Conservation (phyloP, 2,888 invertebrate genomes). For the Adelphocoris suturalis region DNA sequence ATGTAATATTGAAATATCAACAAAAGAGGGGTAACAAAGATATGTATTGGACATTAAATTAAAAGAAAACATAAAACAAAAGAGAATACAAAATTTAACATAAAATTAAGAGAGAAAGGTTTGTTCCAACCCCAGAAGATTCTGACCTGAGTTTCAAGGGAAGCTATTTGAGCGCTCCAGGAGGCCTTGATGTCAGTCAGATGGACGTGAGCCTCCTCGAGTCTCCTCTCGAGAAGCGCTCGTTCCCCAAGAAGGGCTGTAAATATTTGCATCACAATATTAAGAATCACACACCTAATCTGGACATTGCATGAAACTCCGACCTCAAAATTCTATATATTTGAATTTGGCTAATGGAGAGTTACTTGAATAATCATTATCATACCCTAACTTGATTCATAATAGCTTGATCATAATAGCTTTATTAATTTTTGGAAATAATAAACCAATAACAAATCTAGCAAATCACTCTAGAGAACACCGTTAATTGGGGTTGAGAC, state of each 20-base stretch:
- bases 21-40: background rate
- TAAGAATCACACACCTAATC: background rate
- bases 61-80: background rate
- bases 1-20: background rate
- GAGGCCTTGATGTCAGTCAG: slow-evolving; percentile 93
- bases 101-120: background rate
- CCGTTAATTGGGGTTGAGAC: too few species aligned
- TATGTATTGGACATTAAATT: background rate
- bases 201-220: slow-evolving; percentile 92
- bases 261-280: slow-evolving; percentile 48
- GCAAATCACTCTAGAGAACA: too few species aligned
- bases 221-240: slow-evolving; percentile 85
- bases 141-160: slow-evolving; percentile 91
- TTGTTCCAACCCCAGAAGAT: background rate
- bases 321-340: too few species aligned
- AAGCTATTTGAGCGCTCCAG: slow-evolving; percentile 94
- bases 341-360: too few species aligned
- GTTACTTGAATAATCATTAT: too few species aligned
- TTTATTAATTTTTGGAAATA: too few species aligned
- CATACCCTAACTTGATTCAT: too few species aligned
- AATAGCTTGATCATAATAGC: too few species aligned
- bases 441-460: too few species aligned
- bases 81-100: too few species aligned
- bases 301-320: too few species aligned
- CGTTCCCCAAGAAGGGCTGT: slow-evolving; percentile 82